phyloP scores from a whole-genome alignment of 2,797 vertebrate genomes.

The Vipera latastei region DNA sequence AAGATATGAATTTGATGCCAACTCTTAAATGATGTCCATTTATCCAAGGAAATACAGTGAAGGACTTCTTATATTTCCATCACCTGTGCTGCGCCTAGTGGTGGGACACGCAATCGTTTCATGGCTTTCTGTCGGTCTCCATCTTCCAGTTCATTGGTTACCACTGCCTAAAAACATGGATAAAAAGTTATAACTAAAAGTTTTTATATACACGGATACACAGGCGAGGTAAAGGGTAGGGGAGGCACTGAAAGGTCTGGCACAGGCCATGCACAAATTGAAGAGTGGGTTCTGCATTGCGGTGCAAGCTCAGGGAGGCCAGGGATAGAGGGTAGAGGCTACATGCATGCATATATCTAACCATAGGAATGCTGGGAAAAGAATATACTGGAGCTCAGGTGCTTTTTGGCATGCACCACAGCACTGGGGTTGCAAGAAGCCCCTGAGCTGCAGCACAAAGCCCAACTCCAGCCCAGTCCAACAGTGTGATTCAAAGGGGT shows the following conservation, averaged over 20 bases:
- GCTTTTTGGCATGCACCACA: not conserved
- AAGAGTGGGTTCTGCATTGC: not conserved
- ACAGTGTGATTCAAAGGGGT: not conserved
- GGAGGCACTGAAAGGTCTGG: not conserved
- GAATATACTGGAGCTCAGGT: not conserved
- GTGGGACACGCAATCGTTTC: conserved; percentile 95
- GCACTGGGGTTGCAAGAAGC: not conserved
- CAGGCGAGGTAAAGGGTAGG: not conserved
- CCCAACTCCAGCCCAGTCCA: not conserved
- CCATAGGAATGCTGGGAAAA: not conserved
- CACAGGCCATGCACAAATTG: not conserved
- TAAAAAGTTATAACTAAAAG: not conserved
- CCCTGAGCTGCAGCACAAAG: too few species aligned
- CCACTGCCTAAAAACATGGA: conserved; percentile 78
- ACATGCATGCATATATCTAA: not conserved
- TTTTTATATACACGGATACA: not conserved
- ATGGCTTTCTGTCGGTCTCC: conserved; percentile 97
- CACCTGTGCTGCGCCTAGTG: conserved; percentile 96
- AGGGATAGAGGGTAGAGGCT: not conserved
- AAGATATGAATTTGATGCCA: not conserved
- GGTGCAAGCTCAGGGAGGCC: not conserved
- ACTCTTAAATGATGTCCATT: not conserved
- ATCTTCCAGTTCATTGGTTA: conserved; percentile 94
- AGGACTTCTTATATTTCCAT: conserved; percentile 28
- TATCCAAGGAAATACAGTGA: conserved; percentile 12